phyloP scores from a whole-genome alignment of 2,888 invertebrate genomes.

The Homarus gammarus region DNA sequence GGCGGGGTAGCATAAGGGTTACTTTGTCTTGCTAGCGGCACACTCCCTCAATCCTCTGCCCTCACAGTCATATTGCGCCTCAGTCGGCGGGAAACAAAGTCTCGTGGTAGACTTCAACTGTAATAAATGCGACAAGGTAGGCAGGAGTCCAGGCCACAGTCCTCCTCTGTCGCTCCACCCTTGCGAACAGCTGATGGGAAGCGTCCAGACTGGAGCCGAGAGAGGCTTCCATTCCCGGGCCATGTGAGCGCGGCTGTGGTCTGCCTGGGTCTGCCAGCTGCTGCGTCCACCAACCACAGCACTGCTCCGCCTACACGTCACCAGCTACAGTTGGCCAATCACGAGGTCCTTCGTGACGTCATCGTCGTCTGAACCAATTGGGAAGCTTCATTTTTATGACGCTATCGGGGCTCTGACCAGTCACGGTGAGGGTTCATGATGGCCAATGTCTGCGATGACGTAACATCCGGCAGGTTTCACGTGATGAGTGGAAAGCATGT shows the following conservation, averaged over 20 bases:
- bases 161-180: constrained; percentile 51
- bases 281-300: constrained; percentile 64
- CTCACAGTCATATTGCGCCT: constrained; percentile 44
- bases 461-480: constrained; percentile 68
- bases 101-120: constrained; percentile 7
- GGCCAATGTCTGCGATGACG: constrained; percentile 60
- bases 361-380: constrained; percentile 42
- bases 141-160: constrained; percentile 4
- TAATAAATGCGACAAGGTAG: constrained; percentile 11
- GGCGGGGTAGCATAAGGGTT: constrained; percentile 44
- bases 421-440: constrained; percentile 56
- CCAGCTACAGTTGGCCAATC: constrained; percentile 50
- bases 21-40: constrained; percentile 30
- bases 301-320: constrained; percentile 54
- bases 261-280: constrained; percentile 63
- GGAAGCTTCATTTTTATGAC: constrained; percentile 42
- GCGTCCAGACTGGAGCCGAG: constrained; percentile 63
- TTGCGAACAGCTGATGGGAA: constrained; percentile 68
- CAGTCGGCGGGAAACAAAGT: constrained; percentile 29
- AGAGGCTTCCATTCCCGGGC: constrained; percentile 57
- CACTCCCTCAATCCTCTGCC: constrained; percentile 18
- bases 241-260: constrained; percentile 59
- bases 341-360: constrained; percentile 40
- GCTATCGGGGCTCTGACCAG: constrained; percentile 44
- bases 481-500: constrained; percentile 65